These are phyloP conservation scores for Potamilus streckersoni DNA, from an alignment of 1,140 invertebrate species.

Conservation along the genomic window DNA sequence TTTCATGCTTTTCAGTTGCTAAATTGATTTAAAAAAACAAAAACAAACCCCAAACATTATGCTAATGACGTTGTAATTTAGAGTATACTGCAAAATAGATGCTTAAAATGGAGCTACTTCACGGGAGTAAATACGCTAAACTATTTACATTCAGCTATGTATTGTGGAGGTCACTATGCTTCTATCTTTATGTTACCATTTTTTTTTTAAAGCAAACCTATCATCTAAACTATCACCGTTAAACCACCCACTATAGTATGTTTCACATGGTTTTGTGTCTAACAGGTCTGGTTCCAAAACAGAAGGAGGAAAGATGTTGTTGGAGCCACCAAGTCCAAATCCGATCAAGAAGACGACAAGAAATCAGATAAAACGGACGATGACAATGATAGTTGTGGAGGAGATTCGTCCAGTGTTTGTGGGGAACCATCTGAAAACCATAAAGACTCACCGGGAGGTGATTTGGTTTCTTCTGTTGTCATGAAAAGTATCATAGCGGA, in stretches of 20 bases:
- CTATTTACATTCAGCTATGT: no score
- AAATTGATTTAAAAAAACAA: no score
- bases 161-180: neutral
- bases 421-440: no score
- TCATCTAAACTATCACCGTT: neutral
- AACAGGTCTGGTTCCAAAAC: slow-evolving; percentile 66
- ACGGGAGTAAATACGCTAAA: no score
- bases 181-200: neutral
- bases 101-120: no score
- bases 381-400: slow-evolving; percentile 18
- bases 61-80: no score
- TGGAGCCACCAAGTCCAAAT: neutral
- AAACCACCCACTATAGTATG: neutral
- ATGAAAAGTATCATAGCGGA: slow-evolving; percentile 59
- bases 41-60: no score
- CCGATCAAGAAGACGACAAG: slow-evolving; percentile 18
- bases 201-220: neutral
- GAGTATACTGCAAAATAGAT: no score
- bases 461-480: slow-evolving; percentile 52
- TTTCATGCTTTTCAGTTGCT: no score
- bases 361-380: slow-evolving; percentile 34
- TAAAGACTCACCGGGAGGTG: slow-evolving; percentile 22
- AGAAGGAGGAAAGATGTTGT: slow-evolving; percentile 61
- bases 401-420: slow-evolving; percentile 23
- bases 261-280: slow-evolving; percentile 8